A percentile compares a stretch with the other conserved stretches of the same genome.
phyloP scores from a whole-genome alignment of 2,888 invertebrate species.

The Agonopterix heracliana region DNA sequence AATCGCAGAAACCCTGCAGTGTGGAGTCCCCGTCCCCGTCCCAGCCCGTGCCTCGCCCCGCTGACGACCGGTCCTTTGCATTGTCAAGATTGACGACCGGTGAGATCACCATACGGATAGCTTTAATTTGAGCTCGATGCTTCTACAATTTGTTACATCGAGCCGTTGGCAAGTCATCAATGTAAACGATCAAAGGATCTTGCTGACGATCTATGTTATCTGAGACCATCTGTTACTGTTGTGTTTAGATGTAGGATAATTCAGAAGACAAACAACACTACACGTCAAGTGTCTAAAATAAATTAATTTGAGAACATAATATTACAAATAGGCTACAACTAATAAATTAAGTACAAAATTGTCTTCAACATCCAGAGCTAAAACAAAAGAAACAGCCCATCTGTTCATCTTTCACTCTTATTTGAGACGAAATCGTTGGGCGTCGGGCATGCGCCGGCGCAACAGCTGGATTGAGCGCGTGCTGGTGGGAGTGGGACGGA shows the following conservation, averaged over 20 bases:
- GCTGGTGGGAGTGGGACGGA: conserved; percentile 68
- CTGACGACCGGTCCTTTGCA: conserved; percentile 63
- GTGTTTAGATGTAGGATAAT: no score
- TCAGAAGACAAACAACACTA: no score
- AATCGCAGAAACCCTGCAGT: conserved; percentile 64
- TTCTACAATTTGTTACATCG: conserved; percentile 23
- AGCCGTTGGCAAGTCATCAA: conserved; percentile 14
- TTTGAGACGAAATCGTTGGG: neutral
- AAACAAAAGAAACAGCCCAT: no score
- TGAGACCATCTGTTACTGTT: no score
- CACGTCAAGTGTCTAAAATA: no score
- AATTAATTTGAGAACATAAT: no score
- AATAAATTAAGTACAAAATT: no score
- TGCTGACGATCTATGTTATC: no score
- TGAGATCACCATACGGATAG: conserved; percentile 60
- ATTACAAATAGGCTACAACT: no score
- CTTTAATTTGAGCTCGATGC: conserved; percentile 49
- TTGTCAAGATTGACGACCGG: conserved; percentile 71
- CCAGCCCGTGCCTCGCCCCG: conserved; percentile 37
- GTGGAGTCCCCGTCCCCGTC: conserved; percentile 45
- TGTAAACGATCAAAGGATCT: no score
- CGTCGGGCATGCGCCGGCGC: conserved; percentile 26
- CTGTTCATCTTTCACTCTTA: no score
- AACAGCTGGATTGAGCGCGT: conserved; percentile 55
- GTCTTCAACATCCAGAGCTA: no score